Conservation (phyloP, 2,888 invertebrate species). For the Harmothoe impar region DNA sequence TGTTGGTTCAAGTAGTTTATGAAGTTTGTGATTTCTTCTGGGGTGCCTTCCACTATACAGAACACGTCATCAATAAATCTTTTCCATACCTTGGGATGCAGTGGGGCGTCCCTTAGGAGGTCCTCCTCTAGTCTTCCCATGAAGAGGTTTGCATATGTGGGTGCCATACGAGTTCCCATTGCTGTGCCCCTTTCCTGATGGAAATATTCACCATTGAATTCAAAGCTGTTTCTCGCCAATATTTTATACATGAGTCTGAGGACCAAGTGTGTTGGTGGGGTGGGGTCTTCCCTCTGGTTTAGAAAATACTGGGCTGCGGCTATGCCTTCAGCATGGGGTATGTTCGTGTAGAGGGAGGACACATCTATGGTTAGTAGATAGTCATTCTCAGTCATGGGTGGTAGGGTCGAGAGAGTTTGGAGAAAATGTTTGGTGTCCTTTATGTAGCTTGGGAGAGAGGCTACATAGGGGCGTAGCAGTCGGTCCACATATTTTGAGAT, state of each 20-base stretch:
- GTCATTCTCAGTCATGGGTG: background rate
- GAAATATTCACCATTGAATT: conserved; percentile 17
- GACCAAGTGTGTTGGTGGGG: background rate
- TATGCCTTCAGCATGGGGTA: conserved; percentile 25
- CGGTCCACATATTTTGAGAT: background rate
- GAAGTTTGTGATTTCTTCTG: background rate
- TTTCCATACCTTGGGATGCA: background rate
- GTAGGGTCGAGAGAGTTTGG: background rate
- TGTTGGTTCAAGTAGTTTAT: background rate
- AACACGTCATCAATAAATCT: conserved; percentile 27
- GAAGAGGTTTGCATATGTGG: no score
- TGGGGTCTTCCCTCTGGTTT: background rate
- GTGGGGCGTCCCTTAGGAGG: background rate
- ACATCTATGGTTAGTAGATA: conserved; percentile 23
- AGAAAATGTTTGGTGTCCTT: conserved; percentile 23
- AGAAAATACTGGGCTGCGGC: background rate
- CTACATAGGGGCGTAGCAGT: background rate
- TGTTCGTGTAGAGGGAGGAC: no score
- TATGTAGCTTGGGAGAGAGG: background rate
- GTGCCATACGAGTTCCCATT: conserved; percentile 35
- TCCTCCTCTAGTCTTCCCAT: background rate
- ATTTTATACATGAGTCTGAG: background rate
- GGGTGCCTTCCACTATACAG: background rate
- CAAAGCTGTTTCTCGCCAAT: background rate
- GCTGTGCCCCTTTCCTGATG: conserved; percentile 23